Evolutionary conservation across 2,888 invertebrate genomes (phyloP), one percentile per base, ranked within the genome.

Genomic region (Teleiodes luculella): DNA sequence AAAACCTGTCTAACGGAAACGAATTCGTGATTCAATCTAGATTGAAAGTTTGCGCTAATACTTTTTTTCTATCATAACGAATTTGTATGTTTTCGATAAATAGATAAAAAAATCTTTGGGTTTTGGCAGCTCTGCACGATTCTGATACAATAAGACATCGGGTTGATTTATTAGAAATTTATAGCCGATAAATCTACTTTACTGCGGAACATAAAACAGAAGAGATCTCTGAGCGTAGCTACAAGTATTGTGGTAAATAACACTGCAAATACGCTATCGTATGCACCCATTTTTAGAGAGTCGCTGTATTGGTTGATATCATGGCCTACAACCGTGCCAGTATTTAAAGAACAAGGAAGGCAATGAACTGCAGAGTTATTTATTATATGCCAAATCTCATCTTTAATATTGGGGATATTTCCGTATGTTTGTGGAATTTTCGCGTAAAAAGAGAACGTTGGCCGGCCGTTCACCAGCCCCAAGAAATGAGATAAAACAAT

Each of bases 341-440:
- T 18, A 18, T 24, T 41, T 24, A 35, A 16, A 51, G 36, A 37
- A 49, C 37, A 46, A 46, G 50, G 47, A 53, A 55, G 61, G 52
- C 63, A 61, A 59, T 53, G 62, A 59, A 60, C 62, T 37, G 41
- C 52, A 28, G 35, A 52, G 41, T 52, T 52, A 48, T 51, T 51
- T 14, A 51, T 51, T 18, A 41, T 51, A 14, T 51, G 54, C 55
- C 46, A 41, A 57, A 59, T 57, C 58, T 48, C 50, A 53, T 52
- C 55, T 61, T 57, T 54, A 65, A 63, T 71, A 24, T 68, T 68
- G 61, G 66, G 65, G 70, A 64, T 70, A 77, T 78, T 80, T 80
- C 76, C 76, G 78, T 62, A 56, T 58, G 56, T 61, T 66, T 60
- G 64, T 63, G 66, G 67, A 73, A 68, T 70, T 55, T 78, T 67